Conservation (phyloP, 2,888 invertebrate genomes). For the Andrena hattorfiana region DNA sequence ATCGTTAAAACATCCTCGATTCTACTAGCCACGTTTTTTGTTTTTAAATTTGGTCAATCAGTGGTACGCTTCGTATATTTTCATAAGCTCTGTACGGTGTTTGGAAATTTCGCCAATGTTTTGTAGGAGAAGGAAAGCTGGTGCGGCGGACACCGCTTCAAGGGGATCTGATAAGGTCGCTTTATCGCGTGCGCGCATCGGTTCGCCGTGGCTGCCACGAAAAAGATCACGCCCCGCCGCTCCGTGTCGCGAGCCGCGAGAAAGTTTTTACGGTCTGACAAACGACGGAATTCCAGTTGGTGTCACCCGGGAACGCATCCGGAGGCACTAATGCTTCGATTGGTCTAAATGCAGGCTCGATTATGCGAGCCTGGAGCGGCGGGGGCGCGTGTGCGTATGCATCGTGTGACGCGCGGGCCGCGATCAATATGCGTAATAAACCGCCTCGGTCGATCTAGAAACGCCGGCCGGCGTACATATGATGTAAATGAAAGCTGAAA, state of each 20-base stretch:
- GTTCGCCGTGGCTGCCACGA: background rate
- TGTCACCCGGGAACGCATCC: slow-evolving; percentile 68
- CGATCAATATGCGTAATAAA: slow-evolving; percentile 67
- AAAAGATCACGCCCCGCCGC: background rate
- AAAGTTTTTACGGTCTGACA: slow-evolving; percentile 44
- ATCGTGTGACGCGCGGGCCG: slow-evolving; percentile 7
- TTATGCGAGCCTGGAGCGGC: slow-evolving; percentile 48
- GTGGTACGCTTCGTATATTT: background rate
- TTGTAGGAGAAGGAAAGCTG: background rate
- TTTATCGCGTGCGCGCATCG: slow-evolving; percentile 37
- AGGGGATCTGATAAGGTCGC: slow-evolving; percentile 38
- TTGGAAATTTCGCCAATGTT: background rate
- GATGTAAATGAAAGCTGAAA: slow-evolving; percentile 73
- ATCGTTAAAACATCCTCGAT: background rate
- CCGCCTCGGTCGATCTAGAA: slow-evolving; percentile 55
- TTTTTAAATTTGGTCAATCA: background rate
- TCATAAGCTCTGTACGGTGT: background rate
- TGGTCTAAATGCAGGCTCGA: slow-evolving; percentile 73
- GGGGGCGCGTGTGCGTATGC: slow-evolving; percentile 28
- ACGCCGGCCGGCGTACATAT: slow-evolving; percentile 64
- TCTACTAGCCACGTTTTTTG: too few species aligned
- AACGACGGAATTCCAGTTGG: slow-evolving; percentile 57
- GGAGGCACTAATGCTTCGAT: slow-evolving; percentile 77
- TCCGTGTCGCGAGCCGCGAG: slow-evolving; percentile 35
- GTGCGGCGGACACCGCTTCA: background rate